A percentile compares a stretch with the other conserved stretches of the same genome.
Conservation (phyloP, 1,140 invertebrate species). For the Drosophila cardini region DNA sequence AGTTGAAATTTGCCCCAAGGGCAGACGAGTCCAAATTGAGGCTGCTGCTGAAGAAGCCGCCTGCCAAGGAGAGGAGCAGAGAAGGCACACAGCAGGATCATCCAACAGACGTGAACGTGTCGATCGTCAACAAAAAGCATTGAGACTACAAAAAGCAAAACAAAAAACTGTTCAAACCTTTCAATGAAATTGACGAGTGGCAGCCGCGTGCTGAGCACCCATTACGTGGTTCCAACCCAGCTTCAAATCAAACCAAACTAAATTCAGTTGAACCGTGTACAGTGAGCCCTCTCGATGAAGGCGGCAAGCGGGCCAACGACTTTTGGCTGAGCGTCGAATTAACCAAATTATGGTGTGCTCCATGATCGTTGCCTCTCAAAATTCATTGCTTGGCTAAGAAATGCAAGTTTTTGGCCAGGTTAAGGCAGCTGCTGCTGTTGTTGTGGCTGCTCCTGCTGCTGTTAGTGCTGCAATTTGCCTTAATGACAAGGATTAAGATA, state of each 20-base stretch:
- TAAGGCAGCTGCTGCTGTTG: neutral
- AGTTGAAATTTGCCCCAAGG: constrained; percentile 53
- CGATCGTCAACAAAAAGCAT: constrained; percentile 43
- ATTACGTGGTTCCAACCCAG: constrained; percentile 33
- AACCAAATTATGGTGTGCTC: constrained; percentile 77
- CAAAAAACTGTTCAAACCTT: neutral
- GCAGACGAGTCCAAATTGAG: constrained; percentile 63
- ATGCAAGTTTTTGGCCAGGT: constrained; percentile 14
- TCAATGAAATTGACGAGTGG: constrained; percentile 72
- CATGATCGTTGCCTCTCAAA: constrained; percentile 28
- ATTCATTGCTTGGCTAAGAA: constrained; percentile 45
- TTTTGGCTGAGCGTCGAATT: constrained; percentile 74
- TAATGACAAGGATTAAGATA: constrained; percentile 78
- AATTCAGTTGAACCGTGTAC: neutral
- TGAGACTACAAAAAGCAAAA: constrained; percentile 5
- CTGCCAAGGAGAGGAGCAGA: constrained; percentile 29
- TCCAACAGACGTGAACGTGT: constrained; percentile 56
- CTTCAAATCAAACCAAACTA: neutral
- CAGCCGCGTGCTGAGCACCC: constrained; percentile 71
- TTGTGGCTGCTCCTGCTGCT: constrained; percentile 20
- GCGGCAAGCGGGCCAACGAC: constrained; percentile 14
- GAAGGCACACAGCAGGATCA: constrained; percentile 46
- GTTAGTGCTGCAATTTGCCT: constrained; percentile 73
- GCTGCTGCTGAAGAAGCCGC: constrained; percentile 66
- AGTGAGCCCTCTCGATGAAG: neutral